Conservation (phyloP, 53 echinoderm and acorn worm species). For the Apostichopus leukothele region DNA sequence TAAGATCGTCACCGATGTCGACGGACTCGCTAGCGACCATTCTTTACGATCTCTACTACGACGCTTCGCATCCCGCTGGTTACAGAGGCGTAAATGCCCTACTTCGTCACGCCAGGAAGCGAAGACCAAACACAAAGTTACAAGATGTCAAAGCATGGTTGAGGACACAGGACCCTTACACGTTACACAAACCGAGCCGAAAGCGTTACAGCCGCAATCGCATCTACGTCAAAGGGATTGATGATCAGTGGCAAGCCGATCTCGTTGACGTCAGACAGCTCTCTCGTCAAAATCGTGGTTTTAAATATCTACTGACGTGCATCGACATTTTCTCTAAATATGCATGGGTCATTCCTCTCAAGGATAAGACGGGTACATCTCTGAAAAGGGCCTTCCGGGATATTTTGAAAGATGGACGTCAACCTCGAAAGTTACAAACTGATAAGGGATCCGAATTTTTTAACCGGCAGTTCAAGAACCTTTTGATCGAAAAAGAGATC, state of each 20-base stretch:
- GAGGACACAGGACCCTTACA: not conserved
- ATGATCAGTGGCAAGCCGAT: slow-evolving; percentile 66
- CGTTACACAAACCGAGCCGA: not conserved
- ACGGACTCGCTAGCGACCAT: not conserved
- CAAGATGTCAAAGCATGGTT: slow-evolving; percentile 12
- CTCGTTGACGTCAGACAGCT: slow-evolving; percentile 55
- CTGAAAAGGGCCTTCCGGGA: slow-evolving; percentile 13
- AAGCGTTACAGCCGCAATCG: slow-evolving; percentile 35
- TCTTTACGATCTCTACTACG: not conserved
- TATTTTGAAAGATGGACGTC: slow-evolving; percentile 11
- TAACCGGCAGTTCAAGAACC: slow-evolving; percentile 18
- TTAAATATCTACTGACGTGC: slow-evolving; percentile 31
- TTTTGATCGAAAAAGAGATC: slow-evolving; percentile 8
- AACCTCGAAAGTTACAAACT: slow-evolving; percentile 42
- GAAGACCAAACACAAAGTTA: not conserved
- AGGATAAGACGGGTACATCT: slow-evolving; percentile 42
- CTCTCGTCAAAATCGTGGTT: slow-evolving; percentile 18
- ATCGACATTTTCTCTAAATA: slow-evolving; percentile 49
- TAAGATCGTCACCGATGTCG: not conserved
- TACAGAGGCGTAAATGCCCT: not conserved
- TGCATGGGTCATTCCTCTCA: slow-evolving; percentile 62
- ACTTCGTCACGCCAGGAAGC: not conserved
- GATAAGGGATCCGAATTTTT: slow-evolving; percentile 48
- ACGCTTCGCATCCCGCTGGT: not conserved
- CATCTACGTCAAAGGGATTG: slow-evolving; percentile 32